These are phyloP conservation scores for Philonicus albiceps DNA, from an alignment of 2,888 invertebrate species.

Conservation along the genomic window DNA sequence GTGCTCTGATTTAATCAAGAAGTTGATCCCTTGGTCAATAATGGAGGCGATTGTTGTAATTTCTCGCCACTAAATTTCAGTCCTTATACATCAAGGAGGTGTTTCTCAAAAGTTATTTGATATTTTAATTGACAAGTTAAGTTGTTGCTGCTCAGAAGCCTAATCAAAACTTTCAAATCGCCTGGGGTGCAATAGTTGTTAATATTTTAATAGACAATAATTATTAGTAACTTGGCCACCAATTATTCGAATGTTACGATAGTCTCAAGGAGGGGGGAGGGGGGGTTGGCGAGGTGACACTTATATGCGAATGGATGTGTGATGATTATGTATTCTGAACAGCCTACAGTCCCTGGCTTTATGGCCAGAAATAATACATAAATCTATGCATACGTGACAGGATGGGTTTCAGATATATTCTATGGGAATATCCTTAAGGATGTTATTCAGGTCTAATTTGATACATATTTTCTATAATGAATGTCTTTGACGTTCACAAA, in stretches of 20 bases:
- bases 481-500: neutral
- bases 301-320: neutral
- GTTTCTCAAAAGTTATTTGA: neutral
- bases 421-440: constrained; percentile 11
- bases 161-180: constrained; percentile 28
- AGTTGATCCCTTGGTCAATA: neutral
- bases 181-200: constrained; percentile 3
- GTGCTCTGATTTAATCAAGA: neutral
- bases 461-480: neutral
- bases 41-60: neutral
- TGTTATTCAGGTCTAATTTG: constrained; percentile 6
- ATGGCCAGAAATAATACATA: constrained; percentile 6
- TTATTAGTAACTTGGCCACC: constrained; percentile 1
- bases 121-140: constrained; percentile 17
- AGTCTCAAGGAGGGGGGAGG: neutral
- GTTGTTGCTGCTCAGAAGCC: neutral
- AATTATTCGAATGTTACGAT: neutral
- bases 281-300: neutral
- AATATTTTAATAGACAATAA: constrained; percentile 27
- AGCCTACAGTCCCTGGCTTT: neutral
- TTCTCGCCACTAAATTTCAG: neutral
- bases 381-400: constrained; percentile 24
- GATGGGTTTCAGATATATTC: neutral
- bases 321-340: neutral
- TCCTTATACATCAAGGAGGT: neutral